These are phyloP conservation scores for Eleginops maclovinus DNA, from an alignment of 2,113 vertebrate species.

Conservation along the genomic window DNA sequence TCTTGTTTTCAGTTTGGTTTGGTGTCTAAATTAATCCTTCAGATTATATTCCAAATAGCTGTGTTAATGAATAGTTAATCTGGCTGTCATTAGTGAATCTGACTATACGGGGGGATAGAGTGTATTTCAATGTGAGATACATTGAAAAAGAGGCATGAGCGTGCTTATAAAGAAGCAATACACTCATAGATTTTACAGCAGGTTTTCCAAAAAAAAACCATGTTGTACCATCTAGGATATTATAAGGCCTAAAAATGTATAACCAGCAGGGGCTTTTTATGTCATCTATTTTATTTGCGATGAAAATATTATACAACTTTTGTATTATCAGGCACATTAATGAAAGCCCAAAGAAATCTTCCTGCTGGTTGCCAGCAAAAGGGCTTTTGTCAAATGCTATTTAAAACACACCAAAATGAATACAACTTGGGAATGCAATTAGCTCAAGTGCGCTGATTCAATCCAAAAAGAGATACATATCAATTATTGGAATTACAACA, in stretches of 20 bases:
- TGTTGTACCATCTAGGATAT: neutral
- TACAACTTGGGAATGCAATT: conserved; percentile 27
- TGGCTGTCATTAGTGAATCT: conserved; percentile 27
- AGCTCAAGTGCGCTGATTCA: conserved; percentile 49
- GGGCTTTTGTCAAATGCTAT: conserved; percentile 9
- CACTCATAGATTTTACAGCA: neutral
- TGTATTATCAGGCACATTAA: conserved; percentile 9
- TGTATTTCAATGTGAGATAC: conserved; percentile 1
- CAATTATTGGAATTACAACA: conserved; percentile 57
- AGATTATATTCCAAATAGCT: conserved; percentile 51
- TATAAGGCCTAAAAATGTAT: neutral
- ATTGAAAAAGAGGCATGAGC: neutral
- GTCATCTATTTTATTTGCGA: conserved; percentile 2
- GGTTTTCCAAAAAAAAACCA: neutral
- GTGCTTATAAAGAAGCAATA: neutral
- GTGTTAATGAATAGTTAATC: conserved; percentile 60
- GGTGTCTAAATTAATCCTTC: conserved; percentile 13
- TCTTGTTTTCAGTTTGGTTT: neutral
- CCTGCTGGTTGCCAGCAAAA: neutral
- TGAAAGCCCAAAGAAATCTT: neutral
- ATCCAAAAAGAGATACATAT: conserved; percentile 46
- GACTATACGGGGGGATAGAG: conserved; percentile 21
- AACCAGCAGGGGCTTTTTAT: neutral
- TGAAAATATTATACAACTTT: conserved; percentile 20
- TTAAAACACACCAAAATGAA: conserved; percentile 13